Base-by-base conservation (phyloP, 2,888 invertebrate genomes). In the Torymus tubicola region DNA sequence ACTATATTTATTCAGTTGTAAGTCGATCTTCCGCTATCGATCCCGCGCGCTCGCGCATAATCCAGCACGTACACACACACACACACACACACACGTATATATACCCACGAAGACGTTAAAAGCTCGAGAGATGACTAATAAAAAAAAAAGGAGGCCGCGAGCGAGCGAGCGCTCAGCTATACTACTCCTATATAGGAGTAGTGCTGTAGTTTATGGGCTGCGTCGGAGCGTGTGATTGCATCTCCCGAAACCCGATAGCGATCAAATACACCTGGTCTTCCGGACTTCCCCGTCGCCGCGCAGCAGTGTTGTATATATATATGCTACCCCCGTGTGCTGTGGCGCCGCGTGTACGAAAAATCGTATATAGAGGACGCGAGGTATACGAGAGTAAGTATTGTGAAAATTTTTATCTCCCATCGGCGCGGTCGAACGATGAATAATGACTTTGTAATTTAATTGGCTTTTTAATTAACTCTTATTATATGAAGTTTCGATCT, bases 151-250 rank as follows among this genome's bases (percentile, higher is more conserved):
- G 58, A 2, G 60, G 57, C 71, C 21, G 63, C 12, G 42, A 5
- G 42, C 8, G 0, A 21, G 21, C 21, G 21, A 21, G 2, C 21
- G 21, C 21, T 21, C 21, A 21, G 21, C 21, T 21, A 21, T 21
- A 21, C 2, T 21, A 21, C 21, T 0, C 5, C 5, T 42, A 42
- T 42, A 42, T 5, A 8, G 8, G 8, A 8, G 42, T 42, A 8
- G 21, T 21, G 21, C 21, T 42, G 55, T 69, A 63, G 76, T 78
- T 75, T 74, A 74, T 73, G 69, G 72, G 60, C 68, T 81, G 90
- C 87, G 88, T 88, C 85, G 83, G 84, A 86, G 83, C 90, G 84
- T 88, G 85, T 89, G 87, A 89, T 89, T 86, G 85, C 84, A 86
- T 85, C 84, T 85, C 31, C 18, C 82, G 87, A 87, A 86, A 90